phyloP scores from a whole-genome alignment of 2,113 vertebrate genomes.

The Tragelaphus imberbis region DNA sequence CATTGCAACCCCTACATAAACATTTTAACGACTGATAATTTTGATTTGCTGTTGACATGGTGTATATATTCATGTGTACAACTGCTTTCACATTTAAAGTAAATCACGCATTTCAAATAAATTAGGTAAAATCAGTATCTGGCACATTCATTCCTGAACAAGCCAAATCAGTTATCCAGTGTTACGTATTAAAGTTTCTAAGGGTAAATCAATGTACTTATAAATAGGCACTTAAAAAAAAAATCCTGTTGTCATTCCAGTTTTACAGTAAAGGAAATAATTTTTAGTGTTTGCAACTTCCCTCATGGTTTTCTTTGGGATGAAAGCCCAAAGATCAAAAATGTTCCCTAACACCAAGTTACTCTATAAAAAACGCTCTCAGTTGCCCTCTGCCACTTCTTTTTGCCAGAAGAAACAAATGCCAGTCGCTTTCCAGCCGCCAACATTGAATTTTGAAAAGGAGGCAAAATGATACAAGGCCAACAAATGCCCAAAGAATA shows the following conservation, averaged over 20 bases:
- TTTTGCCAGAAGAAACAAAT: slow-evolving; percentile 48
- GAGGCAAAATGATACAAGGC: neutral
- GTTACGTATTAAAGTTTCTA: neutral
- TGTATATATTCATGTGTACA: neutral
- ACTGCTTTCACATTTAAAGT: neutral
- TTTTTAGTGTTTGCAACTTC: slow-evolving; percentile 4
- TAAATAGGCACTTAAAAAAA: neutral
- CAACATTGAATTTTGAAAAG: slow-evolving; percentile 56
- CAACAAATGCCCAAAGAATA: slow-evolving; percentile 49
- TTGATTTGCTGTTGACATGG: neutral
- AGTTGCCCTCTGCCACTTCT: neutral
- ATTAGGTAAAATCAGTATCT: neutral
- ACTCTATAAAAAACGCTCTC: slow-evolving; percentile 27
- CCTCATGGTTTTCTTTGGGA: slow-evolving; percentile 44
- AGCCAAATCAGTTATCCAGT: neutral
- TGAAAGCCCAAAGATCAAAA: slow-evolving; percentile 42
- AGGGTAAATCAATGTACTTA: neutral
- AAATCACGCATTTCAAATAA: neutral
- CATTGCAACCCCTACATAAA: neutral
- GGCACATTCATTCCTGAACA: neutral
- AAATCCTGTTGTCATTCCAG: neutral
- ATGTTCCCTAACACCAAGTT: neutral
- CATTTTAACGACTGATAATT: neutral
- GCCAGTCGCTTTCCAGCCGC: neutral
- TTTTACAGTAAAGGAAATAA: slow-evolving; percentile 13